Base-by-base conservation (phyloP, 2,113 vertebrate genomes). In the Oxyruncus cristatus region DNA sequence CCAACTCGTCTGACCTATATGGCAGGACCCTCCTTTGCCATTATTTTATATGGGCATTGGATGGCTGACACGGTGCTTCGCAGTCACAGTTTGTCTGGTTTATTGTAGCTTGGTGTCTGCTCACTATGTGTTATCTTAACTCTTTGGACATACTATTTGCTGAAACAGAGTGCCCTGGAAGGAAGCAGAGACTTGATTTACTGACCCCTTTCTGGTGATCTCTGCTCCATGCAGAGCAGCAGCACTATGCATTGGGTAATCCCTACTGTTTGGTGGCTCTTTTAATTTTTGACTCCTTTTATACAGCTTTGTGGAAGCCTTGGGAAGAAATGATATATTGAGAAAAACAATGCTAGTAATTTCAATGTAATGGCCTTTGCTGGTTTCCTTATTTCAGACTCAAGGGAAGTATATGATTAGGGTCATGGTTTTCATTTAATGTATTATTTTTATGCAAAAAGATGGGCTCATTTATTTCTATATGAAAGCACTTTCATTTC, bases 371-470 rank as follows among this genome's bases (percentile, higher is more conserved):
- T n/a, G 37, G 19, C 15, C 39, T 89, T 67, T 71, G 33, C 27
- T 81, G 52, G 12, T 67, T 93, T 95, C 41, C n/a, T 95, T 87
- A 72, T 89, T 94, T 93, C 52, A 89, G 52, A 35, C 28, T 56
- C 73, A 65, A 86, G 72, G 32, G 41, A 85, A 83, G 7, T 79
- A 30, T 37, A 15, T n/a, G n/a, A 78, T 84, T 63, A 78, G 4
- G 3, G 24, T 78, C 50, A 44, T 32, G n/a, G 33, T 52, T 94
- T 85, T 89, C 14, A 75, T 87, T 81, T 72, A 67, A 85, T 37
- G 21, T 66, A 75, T 59, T 80, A 42, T 77, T 59, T 81, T 91
- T 44, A 67, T 72, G 17, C 13, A 56, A 74, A 89, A 96, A 82
- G 12, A 56, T 39, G 27, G 10, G 8, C 5, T 81, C 33, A 71